Evolutionary conservation across 2,797 vertebrate species (phyloP), one percentile per base, ranked within the genome.

Genomic region (Alauda arvensis): DNA sequence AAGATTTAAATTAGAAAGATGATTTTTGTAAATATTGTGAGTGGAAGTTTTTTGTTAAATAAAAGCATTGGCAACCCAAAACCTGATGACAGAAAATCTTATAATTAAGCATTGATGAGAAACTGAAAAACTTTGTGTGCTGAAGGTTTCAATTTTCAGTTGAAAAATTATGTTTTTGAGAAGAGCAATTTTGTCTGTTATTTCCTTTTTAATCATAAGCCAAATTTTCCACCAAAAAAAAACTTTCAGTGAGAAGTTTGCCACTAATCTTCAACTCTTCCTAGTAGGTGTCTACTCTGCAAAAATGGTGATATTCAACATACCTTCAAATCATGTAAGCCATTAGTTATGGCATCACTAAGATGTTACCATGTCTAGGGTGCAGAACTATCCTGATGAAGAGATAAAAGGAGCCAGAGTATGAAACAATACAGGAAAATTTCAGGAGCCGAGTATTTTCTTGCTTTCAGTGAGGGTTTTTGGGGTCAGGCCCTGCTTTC

Each of bases 1-100:
- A 89, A 63, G 14, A 78, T 79, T 81, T 77, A 85, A 74, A 87
- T 76, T 67, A 87, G 43, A 87, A 87, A 91, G 66, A 66, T 8
- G 0, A 39, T 56, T 87, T 78, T 85, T 67, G 29, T 82, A 63
- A 80, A 71, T 59, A 71, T 79, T 91, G 40, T 80, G 52, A 77
- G 12, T 37, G 14, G 55, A 77, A 4, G 33, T 12, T 45, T 33
- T 72, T 82, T 40, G 34, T 4, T 25, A 77, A 60, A 65, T 34
- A 42, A 84, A 85, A 70, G 45, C 25, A 63, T 29, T 25, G 70
- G 16, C 42, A 85, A 82, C 37, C 37, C 7, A 19, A 91, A 91
- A 87, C 34, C 23, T n/a, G 37, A 42, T 61, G 39, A 57, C 53
- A 89, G 31, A 79, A 91, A 88, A 77, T 66, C 53, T 74, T 86